These are phyloP conservation scores for Gadus chalcogrammus DNA, from an alignment of 2,113 vertebrate species.

Conservation along the genomic window DNA sequence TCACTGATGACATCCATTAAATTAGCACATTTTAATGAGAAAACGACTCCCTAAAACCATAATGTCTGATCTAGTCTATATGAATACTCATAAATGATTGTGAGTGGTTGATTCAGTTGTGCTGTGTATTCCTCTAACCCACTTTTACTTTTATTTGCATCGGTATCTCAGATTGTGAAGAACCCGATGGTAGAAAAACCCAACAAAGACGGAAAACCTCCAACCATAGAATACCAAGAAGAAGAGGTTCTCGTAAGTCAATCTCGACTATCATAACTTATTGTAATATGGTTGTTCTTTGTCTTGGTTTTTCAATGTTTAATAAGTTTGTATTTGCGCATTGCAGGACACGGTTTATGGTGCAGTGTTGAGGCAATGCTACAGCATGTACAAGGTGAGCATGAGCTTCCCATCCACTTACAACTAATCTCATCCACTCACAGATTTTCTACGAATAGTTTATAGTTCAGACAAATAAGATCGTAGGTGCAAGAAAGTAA, in stretches of 20 bases:
- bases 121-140: neutral
- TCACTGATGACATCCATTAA: too few relatives aligned
- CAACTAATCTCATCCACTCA: neutral
- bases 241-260: conserved; percentile 90
- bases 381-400: conserved; percentile 98
- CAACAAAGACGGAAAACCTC: conserved; percentile 90
- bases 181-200: conserved; percentile 95
- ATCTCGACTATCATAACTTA: neutral
- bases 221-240: conserved; percentile 91
- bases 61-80: too few relatives aligned
- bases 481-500: neutral
- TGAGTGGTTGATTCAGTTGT: neutral
- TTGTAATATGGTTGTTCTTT: neutral
- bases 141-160: neutral
- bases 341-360: conserved; percentile 95
- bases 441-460: neutral
- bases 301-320: neutral
- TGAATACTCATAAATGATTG: neutral
- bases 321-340: neutral
- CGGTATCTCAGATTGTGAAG: conserved; percentile 81
- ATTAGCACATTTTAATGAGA: neutral
- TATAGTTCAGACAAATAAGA: neutral
- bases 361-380: conserved; percentile 91
- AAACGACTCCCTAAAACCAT: neutral
- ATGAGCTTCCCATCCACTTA: neutral